A percentile compares a stretch with the other conserved stretches of the same genome.
These are phyloP conservation scores for Columbina picui DNA, from an alignment of 2,113 vertebrate species.

Conservation along the genomic window DNA sequence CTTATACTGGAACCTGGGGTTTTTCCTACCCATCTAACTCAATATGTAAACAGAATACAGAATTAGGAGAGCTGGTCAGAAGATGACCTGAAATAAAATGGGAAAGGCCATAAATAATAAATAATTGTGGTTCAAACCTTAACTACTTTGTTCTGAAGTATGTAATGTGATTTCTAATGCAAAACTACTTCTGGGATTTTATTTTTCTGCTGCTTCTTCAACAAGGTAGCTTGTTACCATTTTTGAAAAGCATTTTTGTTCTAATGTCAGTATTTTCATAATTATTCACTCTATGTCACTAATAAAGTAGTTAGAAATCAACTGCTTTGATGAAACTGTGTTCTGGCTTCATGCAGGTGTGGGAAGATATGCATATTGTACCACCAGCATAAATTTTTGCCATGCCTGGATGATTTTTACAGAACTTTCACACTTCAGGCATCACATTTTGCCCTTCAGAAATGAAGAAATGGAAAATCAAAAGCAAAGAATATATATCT, in stretches of 20 bases:
- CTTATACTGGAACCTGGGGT: too few species aligned
- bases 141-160: neutral
- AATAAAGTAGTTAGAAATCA: neutral
- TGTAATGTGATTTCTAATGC: neutral
- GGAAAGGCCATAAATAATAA: fast-evolving
- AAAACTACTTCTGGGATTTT: neutral
- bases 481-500: neutral
- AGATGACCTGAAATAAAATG: neutral
- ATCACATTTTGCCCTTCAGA: neutral
- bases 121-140: neutral
- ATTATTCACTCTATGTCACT: neutral
- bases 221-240: neutral
- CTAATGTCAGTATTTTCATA: neutral
- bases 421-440: neutral
- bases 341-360: neutral
- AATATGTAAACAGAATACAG: neutral
- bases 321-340: neutral
- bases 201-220: neutral
- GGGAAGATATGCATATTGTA: neutral
- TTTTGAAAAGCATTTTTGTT: neutral
- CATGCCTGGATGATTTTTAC: neutral
- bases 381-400: neutral
- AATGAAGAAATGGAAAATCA: neutral
- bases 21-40: too few species aligned
- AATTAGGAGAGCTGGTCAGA: neutral